phyloP scores from a whole-genome alignment of 2,888 invertebrate species.

The Halictus quadricinctus region DNA sequence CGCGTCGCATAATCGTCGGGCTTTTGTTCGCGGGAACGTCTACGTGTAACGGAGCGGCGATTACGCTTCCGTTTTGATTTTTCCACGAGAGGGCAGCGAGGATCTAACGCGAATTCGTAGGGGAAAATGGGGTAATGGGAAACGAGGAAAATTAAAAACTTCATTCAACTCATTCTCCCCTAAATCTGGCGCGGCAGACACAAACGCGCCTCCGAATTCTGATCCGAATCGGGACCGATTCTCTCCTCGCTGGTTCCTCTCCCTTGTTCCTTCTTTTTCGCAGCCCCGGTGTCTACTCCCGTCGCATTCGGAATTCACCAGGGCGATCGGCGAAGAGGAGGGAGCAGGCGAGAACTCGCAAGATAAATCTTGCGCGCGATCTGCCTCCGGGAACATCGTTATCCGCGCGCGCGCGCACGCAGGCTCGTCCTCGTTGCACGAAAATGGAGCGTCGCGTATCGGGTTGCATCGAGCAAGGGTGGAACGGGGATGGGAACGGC shows the following conservation, averaged over 20 bases:
- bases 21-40: slow-evolving; percentile 38
- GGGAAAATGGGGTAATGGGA: no score
- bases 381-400: slow-evolving; percentile 66
- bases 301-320: slow-evolving; percentile 63
- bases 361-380: slow-evolving; percentile 75
- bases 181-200: slow-evolving; percentile 64
- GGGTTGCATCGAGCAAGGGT: slow-evolving; percentile 5
- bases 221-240: slow-evolving; percentile 61
- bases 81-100: background rate
- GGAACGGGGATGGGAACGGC: slow-evolving; percentile 9
- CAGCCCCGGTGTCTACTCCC: slow-evolving; percentile 21
- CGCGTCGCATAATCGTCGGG: slow-evolving; percentile 46
- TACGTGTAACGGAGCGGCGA: slow-evolving; percentile 46
- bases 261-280: slow-evolving; percentile 1
- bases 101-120: slow-evolving; percentile 45
- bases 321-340: slow-evolving; percentile 41
- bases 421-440: slow-evolving; percentile 1
- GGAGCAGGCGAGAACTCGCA: slow-evolving; percentile 48
- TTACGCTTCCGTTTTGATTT: slow-evolving; percentile 19
- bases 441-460: slow-evolving; percentile 8
- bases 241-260: slow-evolving; percentile 7
- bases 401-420: slow-evolving; percentile 40
- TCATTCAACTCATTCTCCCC: no score
- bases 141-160: no score
- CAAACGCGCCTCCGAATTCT: slow-evolving; percentile 66